A percentile compares a stretch with the other conserved stretches of the same genome.
phyloP scores from a whole-genome alignment of 2,113 vertebrate species.

The Leptobrachium leishanense region DNA sequence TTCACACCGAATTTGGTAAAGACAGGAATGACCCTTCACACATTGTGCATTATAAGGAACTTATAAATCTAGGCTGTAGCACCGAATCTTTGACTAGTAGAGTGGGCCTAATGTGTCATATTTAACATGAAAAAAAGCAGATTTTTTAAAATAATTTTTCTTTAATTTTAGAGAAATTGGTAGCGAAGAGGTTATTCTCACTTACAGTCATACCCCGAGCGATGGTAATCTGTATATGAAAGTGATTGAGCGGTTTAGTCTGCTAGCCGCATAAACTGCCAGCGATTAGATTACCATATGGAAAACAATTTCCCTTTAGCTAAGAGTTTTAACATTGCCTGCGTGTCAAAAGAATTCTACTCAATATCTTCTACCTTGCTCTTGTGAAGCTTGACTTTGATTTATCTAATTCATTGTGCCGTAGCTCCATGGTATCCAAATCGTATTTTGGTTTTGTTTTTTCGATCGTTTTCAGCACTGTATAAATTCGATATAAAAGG shows the following conservation, averaged over 20 bases:
- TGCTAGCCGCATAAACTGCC: background rate
- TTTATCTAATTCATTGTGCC: background rate
- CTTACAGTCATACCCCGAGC: background rate
- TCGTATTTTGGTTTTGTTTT: background rate
- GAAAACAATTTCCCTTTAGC: background rate
- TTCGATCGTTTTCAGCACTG: no score
- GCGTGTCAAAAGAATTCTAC: background rate
- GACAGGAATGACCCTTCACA: no score
- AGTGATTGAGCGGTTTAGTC: background rate
- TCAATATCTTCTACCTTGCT: background rate
- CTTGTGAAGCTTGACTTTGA: background rate
- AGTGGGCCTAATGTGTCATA: no score
- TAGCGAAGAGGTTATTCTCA: no score
- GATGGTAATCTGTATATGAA: background rate
- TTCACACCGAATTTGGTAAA: no score
- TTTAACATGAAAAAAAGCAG: no score
- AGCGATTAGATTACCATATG: background rate
- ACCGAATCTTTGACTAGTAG: no score
- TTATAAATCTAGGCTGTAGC: no score
- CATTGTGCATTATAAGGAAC: no score
- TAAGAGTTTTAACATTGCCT: background rate
- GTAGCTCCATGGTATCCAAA: background rate
- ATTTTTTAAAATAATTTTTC: no score
- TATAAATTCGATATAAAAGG: no score
- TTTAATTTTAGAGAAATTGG: no score